Evolutionary conservation across 2,113 vertebrate species (phyloP).

Genomic region (Bufo gargarizans): DNA sequence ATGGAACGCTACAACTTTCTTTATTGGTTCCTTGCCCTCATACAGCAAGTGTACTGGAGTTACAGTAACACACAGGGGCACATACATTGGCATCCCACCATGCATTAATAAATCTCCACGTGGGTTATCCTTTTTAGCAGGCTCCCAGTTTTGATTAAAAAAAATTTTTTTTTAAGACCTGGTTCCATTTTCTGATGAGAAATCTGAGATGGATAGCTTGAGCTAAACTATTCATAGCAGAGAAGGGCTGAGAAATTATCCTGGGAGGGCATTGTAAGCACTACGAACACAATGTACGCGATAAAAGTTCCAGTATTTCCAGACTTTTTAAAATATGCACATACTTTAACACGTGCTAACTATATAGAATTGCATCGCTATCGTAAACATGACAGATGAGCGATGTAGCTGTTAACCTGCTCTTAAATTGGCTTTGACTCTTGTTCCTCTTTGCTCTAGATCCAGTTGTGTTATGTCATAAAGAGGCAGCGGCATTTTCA

Average conservation of each 20-base stretch:
- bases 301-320: not conserved
- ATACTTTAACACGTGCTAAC: not conserved
- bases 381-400: not conserved
- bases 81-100: not conserved
- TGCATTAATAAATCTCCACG: not conserved
- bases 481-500: too few relatives aligned
- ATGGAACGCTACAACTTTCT: not conserved
- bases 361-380: not conserved
- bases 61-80: not conserved
- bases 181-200: not conserved
- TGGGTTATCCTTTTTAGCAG: not conserved
- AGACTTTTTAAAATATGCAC: constrained; percentile 3
- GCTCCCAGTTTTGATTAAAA: not conserved
- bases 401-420: too few relatives aligned
- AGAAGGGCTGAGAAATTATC: not conserved
- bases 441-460: too few relatives aligned
- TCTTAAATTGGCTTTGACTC: too few relatives aligned
- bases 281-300: not conserved
- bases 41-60: not conserved
- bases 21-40: not conserved
- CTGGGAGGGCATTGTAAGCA: constrained; percentile 6
- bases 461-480: too few relatives aligned
- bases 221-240: not conserved
- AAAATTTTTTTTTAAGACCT: not conserved
- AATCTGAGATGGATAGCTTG: not conserved